Percentiles rank a stretch among this genome's conserved stretches.
These are phyloP conservation scores for Marcusenius ussheri DNA, from an alignment of 2,113 vertebrate genomes.

Conservation along the genomic window DNA sequence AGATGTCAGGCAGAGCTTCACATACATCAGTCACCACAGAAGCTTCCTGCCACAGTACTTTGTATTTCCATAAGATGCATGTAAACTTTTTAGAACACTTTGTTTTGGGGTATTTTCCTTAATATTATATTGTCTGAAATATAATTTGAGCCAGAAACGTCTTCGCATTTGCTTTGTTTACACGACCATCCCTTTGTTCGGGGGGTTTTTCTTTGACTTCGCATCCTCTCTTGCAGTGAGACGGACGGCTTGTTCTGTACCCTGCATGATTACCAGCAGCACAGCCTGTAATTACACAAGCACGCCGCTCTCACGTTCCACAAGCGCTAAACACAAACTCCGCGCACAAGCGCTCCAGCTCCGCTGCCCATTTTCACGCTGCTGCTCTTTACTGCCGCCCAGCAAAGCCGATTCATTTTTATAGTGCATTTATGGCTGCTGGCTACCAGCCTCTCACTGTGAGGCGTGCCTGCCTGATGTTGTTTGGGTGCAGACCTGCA, in stretches of 20 bases:
- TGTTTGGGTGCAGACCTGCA: background rate
- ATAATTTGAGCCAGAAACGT: background rate
- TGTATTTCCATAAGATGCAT: background rate
- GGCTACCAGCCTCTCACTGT: background rate
- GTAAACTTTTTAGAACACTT: background rate
- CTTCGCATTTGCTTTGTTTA: background rate
- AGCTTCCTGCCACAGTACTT: background rate
- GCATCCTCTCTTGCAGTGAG: background rate
- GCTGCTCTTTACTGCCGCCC: slow-evolving; percentile 6
- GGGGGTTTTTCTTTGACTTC: background rate
- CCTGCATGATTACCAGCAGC: slow-evolving; percentile 11
- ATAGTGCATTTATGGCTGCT: background rate
- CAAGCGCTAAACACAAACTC: slow-evolving; percentile 5
- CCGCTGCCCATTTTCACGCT: background rate
- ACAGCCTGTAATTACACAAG: background rate
- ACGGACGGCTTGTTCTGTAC: background rate
- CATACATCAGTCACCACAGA: background rate
- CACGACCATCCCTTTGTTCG: background rate
- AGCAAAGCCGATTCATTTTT: background rate
- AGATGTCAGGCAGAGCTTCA: background rate
- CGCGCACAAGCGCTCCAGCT: background rate
- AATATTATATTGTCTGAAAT: background rate
- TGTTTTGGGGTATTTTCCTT: background rate
- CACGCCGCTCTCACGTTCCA: background rate
- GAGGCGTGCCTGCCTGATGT: background rate